Base-by-base conservation (phyloP, 1,140 invertebrate genomes). In the Pseudomyrmex dendroicus region DNA sequence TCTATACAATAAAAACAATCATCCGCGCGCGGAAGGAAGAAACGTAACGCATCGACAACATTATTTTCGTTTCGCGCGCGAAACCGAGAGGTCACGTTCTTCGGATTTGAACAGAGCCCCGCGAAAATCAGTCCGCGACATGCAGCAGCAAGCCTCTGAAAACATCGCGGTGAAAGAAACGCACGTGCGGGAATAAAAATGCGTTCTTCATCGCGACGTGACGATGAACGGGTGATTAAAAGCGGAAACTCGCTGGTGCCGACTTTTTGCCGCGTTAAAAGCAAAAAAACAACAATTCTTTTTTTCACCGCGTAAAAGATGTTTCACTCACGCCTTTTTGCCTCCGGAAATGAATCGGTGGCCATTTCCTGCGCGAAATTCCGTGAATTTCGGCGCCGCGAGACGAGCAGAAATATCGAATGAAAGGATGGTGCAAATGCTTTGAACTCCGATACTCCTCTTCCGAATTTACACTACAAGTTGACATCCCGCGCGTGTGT, bases 391-490 rank as follows among this genome's bases (percentile, higher is more conserved):
- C 59, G 44, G 12, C 44, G 22, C 3, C 35, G 52, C 48, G 54
- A 44, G 9, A 12, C 5, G 44, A 44, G 83, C 66, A 78, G 25
- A 67, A 73, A 83, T 87, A 86, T 87, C 86, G 70, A 84, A 86
- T 87, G 84, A 86, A 87, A 78, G 35, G 35, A 50, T 54, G 48
- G 48, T 48, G 61, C 46, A 72, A 64, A 84, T 50, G 80, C 85
- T 87, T 86, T 86, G 86, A 87, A 73, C 67, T 86, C 5, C 50
- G 86, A 87, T 76, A 87, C 80, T 52, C 15, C 46, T 62, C 44
- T 22, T 35, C 25, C 52, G 70, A 73, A 86, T 77, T 56, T 56
- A 12, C 54, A 86, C 59, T 86, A 44, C 50, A 68, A 73, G 57
- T 77, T 83, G 35, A 70, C 70, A n/a, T 74, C 25, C 72, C 35